Conservation (phyloP, 1,140 invertebrate genomes). For the Aricia agestis region DNA sequence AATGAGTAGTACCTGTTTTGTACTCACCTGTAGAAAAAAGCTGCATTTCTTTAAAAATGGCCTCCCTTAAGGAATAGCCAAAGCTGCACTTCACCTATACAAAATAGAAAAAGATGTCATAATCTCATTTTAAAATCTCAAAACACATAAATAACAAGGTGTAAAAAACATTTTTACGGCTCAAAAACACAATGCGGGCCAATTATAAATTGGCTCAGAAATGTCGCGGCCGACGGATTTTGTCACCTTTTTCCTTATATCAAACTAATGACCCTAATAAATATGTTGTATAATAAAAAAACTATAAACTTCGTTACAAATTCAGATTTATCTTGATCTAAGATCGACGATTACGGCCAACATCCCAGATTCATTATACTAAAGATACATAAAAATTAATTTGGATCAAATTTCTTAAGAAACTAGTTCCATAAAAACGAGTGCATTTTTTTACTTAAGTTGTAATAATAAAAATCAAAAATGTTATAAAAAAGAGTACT, state of each 20-base stretch:
- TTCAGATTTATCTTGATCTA: not conserved
- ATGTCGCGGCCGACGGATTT: not conserved
- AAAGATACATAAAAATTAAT: not conserved
- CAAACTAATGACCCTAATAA: not conserved
- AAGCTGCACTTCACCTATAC: too few relatives aligned
- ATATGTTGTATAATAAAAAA: slow-evolving; percentile 4
- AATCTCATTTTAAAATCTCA: not conserved
- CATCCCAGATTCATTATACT: slow-evolving; percentile 1
- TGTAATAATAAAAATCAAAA: not conserved
- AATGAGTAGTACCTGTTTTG: too few relatives aligned
- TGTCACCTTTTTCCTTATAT: not conserved
- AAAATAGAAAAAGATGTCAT: not conserved
- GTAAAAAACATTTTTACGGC: not conserved
- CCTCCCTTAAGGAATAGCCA: too few relatives aligned
- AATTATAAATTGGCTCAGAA: not conserved
- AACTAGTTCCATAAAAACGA: not conserved
- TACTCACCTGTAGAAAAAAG: too few relatives aligned
- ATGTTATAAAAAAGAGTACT: too few relatives aligned
- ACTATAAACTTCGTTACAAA: not conserved
- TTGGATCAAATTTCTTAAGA: not conserved
- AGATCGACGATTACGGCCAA: not conserved
- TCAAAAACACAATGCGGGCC: not conserved
- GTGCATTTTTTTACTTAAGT: not conserved
- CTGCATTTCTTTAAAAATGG: too few relatives aligned
- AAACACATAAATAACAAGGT: not conserved